A percentile compares a stretch with the other conserved stretches of the same genome.
Conservation (phyloP, 2,888 invertebrate genomes). For the Argynnis bischoffii region DNA sequence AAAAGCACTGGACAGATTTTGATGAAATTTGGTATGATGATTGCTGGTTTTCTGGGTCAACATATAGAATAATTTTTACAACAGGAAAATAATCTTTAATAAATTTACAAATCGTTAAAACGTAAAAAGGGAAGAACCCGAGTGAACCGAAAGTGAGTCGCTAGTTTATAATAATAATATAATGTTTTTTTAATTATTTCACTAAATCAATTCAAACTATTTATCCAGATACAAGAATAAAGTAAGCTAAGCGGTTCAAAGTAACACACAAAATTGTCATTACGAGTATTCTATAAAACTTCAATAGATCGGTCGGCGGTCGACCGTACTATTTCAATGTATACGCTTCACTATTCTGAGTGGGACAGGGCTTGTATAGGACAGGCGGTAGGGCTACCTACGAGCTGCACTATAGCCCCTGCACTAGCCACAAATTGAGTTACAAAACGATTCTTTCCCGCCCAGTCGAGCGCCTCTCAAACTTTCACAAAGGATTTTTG, state of each 20-base stretch:
- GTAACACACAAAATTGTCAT: constrained; percentile 31
- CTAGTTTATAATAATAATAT: no score
- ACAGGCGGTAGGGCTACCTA: constrained; percentile 2
- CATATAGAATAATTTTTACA: no score
- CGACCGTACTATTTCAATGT: constrained; percentile 7
- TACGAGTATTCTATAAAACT: constrained; percentile 27
- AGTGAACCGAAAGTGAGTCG: no score
- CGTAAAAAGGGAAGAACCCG: no score
- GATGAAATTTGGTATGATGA: no score
- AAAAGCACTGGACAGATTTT: no score
- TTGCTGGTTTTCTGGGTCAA: no score
- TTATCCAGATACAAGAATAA: constrained; percentile 13
- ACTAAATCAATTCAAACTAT: constrained; percentile 7
- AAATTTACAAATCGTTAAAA: no score
- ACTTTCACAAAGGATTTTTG: constrained; percentile 59
- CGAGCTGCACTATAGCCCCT: constrained; percentile 43
- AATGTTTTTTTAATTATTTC: not conserved
- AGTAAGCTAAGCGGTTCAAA: constrained; percentile 27
- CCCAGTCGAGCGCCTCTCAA: constrained; percentile 62
- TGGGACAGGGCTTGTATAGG: no score
- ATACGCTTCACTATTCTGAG: no score
- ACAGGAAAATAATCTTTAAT: no score
- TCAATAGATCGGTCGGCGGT: constrained; percentile 4
- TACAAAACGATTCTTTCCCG: constrained; percentile 75
- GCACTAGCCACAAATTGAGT: constrained; percentile 74